These are phyloP conservation scores for Agapornis roseicollis DNA, from an alignment of 2,113 vertebrate genomes.

Conservation along the genomic window DNA sequence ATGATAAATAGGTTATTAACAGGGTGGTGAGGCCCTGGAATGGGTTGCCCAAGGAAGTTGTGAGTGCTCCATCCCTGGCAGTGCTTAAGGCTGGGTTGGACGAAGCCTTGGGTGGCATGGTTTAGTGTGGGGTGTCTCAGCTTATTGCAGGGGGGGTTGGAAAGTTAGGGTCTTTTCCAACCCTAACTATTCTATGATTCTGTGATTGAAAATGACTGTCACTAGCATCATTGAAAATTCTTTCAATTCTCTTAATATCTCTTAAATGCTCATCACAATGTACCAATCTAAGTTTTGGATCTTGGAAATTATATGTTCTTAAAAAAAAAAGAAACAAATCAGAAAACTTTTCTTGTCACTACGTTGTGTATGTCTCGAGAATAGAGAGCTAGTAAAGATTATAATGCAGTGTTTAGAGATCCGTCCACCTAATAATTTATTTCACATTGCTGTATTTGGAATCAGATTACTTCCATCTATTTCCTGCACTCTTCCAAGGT, in stretches of 20 bases:
- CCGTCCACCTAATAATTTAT: not conserved
- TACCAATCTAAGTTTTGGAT: not conserved
- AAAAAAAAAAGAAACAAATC: not conserved
- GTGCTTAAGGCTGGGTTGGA: too few relatives aligned
- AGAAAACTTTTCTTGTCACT: not conserved
- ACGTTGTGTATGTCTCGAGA: not conserved
- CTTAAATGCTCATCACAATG: constrained; percentile 2
- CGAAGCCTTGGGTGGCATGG: too few relatives aligned
- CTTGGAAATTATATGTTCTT: not conserved
- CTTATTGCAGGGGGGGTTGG: too few relatives aligned
- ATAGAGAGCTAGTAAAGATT: constrained; percentile 11
- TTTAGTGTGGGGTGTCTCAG: too few relatives aligned
- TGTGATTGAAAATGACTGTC: constrained; percentile 56
- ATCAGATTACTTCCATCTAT: not conserved
- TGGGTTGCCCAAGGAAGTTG: too few relatives aligned
- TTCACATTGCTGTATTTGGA: not conserved
- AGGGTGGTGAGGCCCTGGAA: too few relatives aligned
- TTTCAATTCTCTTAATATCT: constrained; percentile 44
- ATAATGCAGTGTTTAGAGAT: not conserved
- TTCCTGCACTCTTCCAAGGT: not conserved
- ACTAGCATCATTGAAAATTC: not conserved
- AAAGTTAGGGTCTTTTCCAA: too few relatives aligned
- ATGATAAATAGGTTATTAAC: constrained; percentile 54
- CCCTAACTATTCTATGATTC: too few relatives aligned
- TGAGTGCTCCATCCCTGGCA: too few relatives aligned